Percentiles rank a stretch among this genome's conserved stretches.
phyloP scores from a whole-genome alignment of 23 tunicate species.

The Aplidium turbinatum region DNA sequence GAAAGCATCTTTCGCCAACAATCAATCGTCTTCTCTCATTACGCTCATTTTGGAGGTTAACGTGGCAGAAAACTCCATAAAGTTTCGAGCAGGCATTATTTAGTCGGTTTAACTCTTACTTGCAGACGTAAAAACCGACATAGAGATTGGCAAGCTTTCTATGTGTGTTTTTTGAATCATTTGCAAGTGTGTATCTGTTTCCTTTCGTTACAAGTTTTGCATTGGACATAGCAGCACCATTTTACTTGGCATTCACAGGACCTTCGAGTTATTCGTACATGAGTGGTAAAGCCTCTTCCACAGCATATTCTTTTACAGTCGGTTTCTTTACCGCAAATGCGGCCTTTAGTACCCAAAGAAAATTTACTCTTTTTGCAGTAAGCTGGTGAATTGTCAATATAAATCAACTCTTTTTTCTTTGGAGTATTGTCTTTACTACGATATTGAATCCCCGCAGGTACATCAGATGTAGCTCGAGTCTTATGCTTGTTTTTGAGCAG shows the following conservation, averaged over 20 bases:
- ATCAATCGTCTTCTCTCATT: too few species aligned
- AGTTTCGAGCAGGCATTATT: too few species aligned
- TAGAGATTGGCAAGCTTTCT: too few species aligned
- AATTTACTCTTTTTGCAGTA: constrained; percentile 58
- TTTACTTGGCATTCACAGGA: constrained; percentile 77
- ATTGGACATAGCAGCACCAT: constrained; percentile 88
- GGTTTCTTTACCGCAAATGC: constrained; percentile 58
- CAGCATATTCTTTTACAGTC: constrained; percentile 76
- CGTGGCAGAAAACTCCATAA: too few species aligned
- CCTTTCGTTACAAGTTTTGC: constrained; percentile 74
- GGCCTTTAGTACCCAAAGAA: constrained; percentile 82
- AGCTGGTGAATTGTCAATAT: constrained; percentile 64
- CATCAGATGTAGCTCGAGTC: constrained; percentile 7
- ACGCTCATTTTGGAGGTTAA: too few species aligned
- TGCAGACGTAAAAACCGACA: too few species aligned
- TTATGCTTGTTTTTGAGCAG: background rate
- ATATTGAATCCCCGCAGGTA: background rate
- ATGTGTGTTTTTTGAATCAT: too few species aligned
- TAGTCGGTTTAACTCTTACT: too few species aligned
- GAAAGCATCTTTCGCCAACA: too few species aligned
- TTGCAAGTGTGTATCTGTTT: constrained; percentile 72
- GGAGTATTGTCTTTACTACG: constrained; percentile 46
- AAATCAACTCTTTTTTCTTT: constrained; percentile 70
- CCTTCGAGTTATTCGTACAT: constrained; percentile 45
- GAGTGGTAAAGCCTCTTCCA: constrained; percentile 83